Evolutionary conservation across 1,140 invertebrate species (phyloP).

Genomic region (Drosophila lowei): DNA sequence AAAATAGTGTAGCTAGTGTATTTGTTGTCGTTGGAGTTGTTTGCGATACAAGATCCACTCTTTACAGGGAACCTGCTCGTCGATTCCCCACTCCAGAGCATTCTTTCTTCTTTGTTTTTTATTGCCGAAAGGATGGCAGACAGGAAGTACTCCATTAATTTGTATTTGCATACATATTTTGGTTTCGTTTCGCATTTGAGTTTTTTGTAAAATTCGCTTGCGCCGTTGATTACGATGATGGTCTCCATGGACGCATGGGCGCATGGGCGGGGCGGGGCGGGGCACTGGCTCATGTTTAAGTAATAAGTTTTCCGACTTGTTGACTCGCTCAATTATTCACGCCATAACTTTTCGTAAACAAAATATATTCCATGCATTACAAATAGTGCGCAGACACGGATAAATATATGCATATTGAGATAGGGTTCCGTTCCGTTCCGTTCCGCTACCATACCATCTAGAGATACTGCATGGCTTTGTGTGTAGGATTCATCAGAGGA

Average conservation of each 20-base stretch:
- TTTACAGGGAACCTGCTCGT: background rate
- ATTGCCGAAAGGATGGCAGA: constrained; percentile 42
- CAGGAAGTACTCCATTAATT: constrained; percentile 67
- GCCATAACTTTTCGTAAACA: constrained; percentile 57
- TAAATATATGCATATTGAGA: constrained; percentile 13
- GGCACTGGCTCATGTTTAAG: constrained; percentile 58
- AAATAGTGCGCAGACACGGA: constrained; percentile 34
- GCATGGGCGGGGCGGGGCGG: background rate
- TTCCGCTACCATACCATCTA: too few relatives aligned
- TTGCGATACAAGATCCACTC: too few relatives aligned
- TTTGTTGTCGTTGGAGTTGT: too few relatives aligned
- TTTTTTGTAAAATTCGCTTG: constrained; percentile 15
- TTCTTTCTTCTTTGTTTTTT: constrained; percentile 3
- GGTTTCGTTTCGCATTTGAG: constrained; percentile 27
- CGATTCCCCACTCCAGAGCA: background rate
- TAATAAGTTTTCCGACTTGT: constrained; percentile 45
- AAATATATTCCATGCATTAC: constrained; percentile 77
- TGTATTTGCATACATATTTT: constrained; percentile 51
- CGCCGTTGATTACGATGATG: constrained; percentile 28
- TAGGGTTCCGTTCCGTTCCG: background rate
- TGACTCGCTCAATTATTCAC: constrained; percentile 53
- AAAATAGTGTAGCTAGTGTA: too few relatives aligned
- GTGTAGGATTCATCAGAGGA: constrained; percentile 42
- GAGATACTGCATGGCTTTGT: constrained; percentile 8
- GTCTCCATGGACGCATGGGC: background rate